Conservation (phyloP, 2,797 vertebrate species). For the Staurois parvus region DNA sequence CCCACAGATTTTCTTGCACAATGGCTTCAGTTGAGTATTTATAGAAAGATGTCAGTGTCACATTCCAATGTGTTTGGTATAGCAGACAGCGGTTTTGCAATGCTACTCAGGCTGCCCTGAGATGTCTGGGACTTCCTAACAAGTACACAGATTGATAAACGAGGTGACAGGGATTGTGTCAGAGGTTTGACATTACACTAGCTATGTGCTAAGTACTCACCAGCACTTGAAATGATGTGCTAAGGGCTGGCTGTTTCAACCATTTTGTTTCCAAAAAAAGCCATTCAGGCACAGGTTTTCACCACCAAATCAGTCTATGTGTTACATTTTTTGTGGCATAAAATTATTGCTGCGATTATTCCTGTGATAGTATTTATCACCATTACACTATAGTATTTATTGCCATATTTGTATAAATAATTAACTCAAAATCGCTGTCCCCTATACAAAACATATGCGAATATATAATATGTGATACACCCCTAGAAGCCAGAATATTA, state of each 20-base stretch:
- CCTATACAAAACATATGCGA: no score
- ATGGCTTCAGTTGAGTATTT: neutral
- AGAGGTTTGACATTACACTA: neutral
- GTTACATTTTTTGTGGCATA: no score
- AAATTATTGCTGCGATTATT: no score
- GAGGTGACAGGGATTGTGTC: neutral
- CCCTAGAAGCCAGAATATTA: no score
- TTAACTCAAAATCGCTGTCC: no score
- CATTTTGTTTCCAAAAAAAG: neutral
- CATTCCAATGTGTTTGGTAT: neutral
- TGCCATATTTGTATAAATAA: no score
- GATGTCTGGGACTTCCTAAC: neutral
- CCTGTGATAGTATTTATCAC: no score
- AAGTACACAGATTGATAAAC: neutral
- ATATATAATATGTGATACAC: no score
- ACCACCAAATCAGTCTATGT: no score
- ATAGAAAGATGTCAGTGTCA: constrained; percentile 1
- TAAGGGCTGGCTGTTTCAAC: neutral
- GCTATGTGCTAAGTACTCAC: neutral
- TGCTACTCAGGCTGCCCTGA: neutral
- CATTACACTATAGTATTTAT: no score
- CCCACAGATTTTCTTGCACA: neutral
- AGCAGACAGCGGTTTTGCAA: neutral
- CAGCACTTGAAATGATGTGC: neutral
- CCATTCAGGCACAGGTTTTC: no score